Conservation (phyloP, 2,888 invertebrate genomes). For the Bhutanitis thaidina region DNA sequence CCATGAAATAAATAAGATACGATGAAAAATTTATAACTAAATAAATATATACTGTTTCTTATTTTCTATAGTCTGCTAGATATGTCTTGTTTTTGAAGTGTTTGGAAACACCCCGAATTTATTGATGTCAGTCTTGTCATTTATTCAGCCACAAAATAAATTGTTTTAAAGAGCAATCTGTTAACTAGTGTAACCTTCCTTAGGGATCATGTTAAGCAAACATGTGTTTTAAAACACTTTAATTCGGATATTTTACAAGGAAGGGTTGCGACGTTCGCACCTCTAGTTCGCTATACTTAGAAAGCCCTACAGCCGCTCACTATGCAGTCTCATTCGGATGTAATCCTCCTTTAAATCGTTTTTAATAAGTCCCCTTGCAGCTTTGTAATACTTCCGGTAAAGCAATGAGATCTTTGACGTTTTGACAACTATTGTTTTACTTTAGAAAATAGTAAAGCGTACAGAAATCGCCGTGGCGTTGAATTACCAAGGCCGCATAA, state of each 20-base stretch:
- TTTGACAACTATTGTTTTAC: slow-evolving; percentile 49
- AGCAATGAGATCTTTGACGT: slow-evolving; percentile 48
- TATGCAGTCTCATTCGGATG: slow-evolving; percentile 44
- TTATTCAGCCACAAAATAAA: slow-evolving; percentile 38
- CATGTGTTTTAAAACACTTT: slow-evolving; percentile 70
- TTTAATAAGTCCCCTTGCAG: slow-evolving; percentile 58
- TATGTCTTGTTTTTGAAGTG: too few species aligned
- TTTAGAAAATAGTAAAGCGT: slow-evolving; percentile 10
- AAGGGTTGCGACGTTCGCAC: slow-evolving; percentile 65
- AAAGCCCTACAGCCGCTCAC: slow-evolving; percentile 33
- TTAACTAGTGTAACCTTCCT: slow-evolving; percentile 45
- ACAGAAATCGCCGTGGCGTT: slow-evolving; percentile 32
- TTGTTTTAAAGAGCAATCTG: slow-evolving; percentile 50
- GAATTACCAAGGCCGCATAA: slow-evolving; percentile 62
- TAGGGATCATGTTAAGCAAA: slow-evolving; percentile 61
- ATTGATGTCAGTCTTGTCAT: too few species aligned
- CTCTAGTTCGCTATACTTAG: slow-evolving; percentile 67
- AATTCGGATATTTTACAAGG: slow-evolving; percentile 69
- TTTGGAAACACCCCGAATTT: too few species aligned
- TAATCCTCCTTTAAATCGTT: slow-evolving; percentile 57
- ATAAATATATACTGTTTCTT: too few species aligned
- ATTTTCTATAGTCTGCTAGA: too few species aligned
- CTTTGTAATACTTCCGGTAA: slow-evolving; percentile 56
- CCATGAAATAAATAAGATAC: too few species aligned
- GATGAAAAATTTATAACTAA: too few species aligned